Evolutionary conservation across 1,140 invertebrate genomes (phyloP).

Genomic region (Sitodiplosis mosellana): DNA sequence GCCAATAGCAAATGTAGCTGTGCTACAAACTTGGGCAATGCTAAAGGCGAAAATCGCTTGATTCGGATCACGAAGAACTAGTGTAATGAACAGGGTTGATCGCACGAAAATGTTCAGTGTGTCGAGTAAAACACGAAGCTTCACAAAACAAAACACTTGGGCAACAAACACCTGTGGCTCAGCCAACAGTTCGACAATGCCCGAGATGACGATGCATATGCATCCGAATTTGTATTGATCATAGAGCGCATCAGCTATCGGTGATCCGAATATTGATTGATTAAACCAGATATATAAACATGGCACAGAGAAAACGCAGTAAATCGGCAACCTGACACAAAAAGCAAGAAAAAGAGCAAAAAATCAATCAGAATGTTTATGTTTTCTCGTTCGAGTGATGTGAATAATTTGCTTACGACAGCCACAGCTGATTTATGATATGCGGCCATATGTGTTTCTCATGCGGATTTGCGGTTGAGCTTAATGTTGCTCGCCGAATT

Average conservation of each 20-base stretch:
- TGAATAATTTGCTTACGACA: conserved; percentile 50
- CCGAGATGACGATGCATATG: conserved; percentile 57
- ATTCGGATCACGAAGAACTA: conserved; percentile 47
- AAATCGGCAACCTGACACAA: conserved; percentile 50
- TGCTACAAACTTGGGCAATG: conserved; percentile 53
- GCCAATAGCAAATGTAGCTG: conserved; percentile 38
- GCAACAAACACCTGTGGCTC: conserved; percentile 62
- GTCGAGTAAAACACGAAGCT: conserved; percentile 63
- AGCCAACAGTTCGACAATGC: conserved; percentile 62
- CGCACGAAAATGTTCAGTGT: conserved; percentile 57
- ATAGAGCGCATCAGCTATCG: conserved; percentile 42
- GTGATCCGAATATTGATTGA: conserved; percentile 45
- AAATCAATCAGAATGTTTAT: too few relatives aligned
- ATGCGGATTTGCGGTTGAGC: conserved; percentile 47
- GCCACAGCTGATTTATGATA: conserved; percentile 86
- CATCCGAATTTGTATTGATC: conserved; percentile 65
- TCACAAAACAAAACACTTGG: conserved; percentile 78
- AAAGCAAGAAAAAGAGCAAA: conserved; percentile 1
- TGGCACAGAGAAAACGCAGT: conserved; percentile 43
- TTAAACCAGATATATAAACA: conserved; percentile 77
- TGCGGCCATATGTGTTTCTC: conserved; percentile 56
- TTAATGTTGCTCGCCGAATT: conserved; percentile 75
- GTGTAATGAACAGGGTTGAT: conserved; percentile 51
- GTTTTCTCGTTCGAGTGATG: too few relatives aligned
- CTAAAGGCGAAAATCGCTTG: conserved; percentile 64